Conservation (phyloP, 2,797 vertebrate genomes). For the Eleutherodactylus coqui region DNA sequence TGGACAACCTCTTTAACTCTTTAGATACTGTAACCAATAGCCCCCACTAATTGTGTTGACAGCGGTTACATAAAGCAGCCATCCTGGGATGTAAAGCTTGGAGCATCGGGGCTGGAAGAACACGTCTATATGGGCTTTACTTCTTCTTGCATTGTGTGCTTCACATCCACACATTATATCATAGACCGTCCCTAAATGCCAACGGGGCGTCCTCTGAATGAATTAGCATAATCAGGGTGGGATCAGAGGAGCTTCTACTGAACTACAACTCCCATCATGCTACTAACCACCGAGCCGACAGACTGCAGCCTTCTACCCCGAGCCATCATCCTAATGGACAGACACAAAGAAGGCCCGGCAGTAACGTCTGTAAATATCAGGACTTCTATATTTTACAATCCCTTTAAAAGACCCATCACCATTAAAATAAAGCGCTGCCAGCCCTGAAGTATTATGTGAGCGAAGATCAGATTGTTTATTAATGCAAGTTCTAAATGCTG, state of each 20-base stretch:
- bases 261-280: conserved; percentile 17
- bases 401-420: conserved; percentile 73
- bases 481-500: conserved; percentile 90
- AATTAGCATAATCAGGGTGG: background rate
- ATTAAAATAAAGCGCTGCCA: conserved; percentile 79
- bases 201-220: background rate
- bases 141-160: background rate
- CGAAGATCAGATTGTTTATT: conserved; percentile 82
- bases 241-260: background rate
- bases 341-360: background rate
- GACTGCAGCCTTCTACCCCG: background rate
- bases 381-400: conserved; percentile 76
- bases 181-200: background rate
- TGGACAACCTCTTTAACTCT: no score
- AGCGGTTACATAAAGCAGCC: no score
- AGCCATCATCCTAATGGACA: background rate
- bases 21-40: no score
- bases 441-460: conserved; percentile 77
- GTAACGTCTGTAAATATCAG: conserved; percentile 60
- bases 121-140: no score
- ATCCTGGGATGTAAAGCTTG: background rate
- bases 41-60: no score
- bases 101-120: background rate
- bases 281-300: background rate
- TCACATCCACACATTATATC: background rate